Evolutionary conservation across 2,888 invertebrate species (phyloP), one percentile per base, ranked within the genome.

Genomic region (Cartodere bifasciata): DNA sequence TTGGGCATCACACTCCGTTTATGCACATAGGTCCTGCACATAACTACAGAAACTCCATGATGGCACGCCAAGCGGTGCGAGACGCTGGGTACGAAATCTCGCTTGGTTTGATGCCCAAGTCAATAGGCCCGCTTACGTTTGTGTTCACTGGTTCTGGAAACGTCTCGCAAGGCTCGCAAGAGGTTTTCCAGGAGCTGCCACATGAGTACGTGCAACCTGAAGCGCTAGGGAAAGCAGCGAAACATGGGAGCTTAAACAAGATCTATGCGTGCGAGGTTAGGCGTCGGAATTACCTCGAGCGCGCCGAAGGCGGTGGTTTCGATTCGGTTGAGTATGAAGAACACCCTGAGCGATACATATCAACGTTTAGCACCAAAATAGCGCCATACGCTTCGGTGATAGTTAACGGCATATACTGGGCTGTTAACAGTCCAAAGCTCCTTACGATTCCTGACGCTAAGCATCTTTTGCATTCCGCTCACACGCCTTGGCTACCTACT

Each of bases 11-110:
- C 53, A 98, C 98, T 0, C 98, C 98, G 0, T 98, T 99, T 53
- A 94, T 98, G 95, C 94, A 98, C 53, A 87, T 98, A 40, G 97
- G 52, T 3, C 91, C 94, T 3, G 92, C 98, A 0, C 98, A 98
- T 55, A 99, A 99, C 61, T 99, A 99, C 62, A 72, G 97, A 17
- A 94, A 87, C 58, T 92, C 91, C 0, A 91, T 90, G 47, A 94
- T 95, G 90, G 97, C 97, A 1, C 72, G 87, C 14, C 97, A 98
- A 59, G 91, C 95, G 0, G 85, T 99, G 23, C 69, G 98, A 11
- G 98, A 98, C 56, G 91, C 94, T n/a, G 98, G 98, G 1, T 99
- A 99, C 58, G 97, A 98, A 64, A 91, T 99, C 27, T 78, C 97
- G 0, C 63, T 99, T 36, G 67, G 79, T 3, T 80, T 90, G 66